A percentile compares a stretch with the other conserved stretches of the same genome.
These are phyloP conservation scores for Panagrolaimus sp. DNA, from an alignment of 1,140 invertebrate species.

Conservation along the genomic window DNA sequence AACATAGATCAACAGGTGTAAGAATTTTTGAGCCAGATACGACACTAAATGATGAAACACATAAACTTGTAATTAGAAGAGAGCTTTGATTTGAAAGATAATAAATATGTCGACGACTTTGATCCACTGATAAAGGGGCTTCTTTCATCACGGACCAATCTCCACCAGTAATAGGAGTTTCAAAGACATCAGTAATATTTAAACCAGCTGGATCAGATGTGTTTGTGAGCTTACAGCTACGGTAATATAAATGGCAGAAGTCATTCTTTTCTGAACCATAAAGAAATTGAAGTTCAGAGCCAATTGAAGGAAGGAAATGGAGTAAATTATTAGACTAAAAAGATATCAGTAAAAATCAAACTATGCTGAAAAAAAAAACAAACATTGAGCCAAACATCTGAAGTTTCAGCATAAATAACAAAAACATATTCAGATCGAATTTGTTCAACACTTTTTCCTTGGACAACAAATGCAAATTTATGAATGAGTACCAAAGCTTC, in stretches of 20 bases:
- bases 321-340: conserved; percentile 43
- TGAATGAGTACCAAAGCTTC: conserved; percentile 29
- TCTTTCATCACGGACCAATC: conserved; percentile 46
- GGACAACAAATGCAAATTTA: conserved; percentile 14
- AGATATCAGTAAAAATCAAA: background rate
- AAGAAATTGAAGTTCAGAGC: conserved; percentile 30
- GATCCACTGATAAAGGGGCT: conserved; percentile 35
- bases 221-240: background rate
- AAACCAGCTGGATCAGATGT: background rate
- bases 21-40: conserved; percentile 55
- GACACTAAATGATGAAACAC: conserved; percentile 59
- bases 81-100: conserved; percentile 42
- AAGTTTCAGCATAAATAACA: conserved; percentile 38
- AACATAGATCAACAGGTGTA: conserved; percentile 61
- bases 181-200: background rate
- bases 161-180: conserved; percentile 24
- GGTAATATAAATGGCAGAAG: conserved; percentile 42
- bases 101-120: conserved; percentile 40
- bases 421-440: conserved; percentile 22
- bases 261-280: conserved; percentile 44
- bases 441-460: background rate
- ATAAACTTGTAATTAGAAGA: conserved; percentile 30
- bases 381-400: conserved; percentile 41
- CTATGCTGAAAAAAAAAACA: conserved; percentile 16
- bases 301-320: conserved; percentile 27